phyloP scores from a whole-genome alignment of 1,140 invertebrate species.

The Drosophila repletoides region DNA sequence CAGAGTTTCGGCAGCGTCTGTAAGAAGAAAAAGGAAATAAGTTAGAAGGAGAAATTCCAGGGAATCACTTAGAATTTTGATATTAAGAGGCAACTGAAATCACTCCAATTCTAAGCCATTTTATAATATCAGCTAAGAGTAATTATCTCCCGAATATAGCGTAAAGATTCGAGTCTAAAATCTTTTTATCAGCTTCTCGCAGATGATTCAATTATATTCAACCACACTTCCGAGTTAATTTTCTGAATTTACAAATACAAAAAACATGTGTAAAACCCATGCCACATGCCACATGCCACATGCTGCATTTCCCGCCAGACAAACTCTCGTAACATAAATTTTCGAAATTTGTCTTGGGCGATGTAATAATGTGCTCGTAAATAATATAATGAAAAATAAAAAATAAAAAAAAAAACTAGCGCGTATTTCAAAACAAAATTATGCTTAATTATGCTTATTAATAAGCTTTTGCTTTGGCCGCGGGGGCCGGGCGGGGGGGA shows the following conservation, averaged over 20 bases:
- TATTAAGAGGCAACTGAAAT: too few relatives aligned
- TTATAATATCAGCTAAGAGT: too few relatives aligned
- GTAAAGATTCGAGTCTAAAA: not conserved
- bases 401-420: too few relatives aligned
- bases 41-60: not conserved
- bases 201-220: slow-evolving; percentile 17
- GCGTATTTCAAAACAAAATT: slow-evolving; percentile 67
- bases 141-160: too few relatives aligned
- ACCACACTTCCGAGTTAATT: slow-evolving; percentile 21
- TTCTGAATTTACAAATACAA: slow-evolving; percentile 1
- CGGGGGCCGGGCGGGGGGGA: not conserved
- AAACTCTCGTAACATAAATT: slow-evolving; percentile 49
- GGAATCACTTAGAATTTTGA: too few relatives aligned
- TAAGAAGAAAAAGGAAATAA: slow-evolving; percentile 2
- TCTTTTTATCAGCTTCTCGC: slow-evolving; percentile 6
- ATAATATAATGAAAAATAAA: slow-evolving; percentile 61
- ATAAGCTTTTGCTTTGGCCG: slow-evolving; percentile 43
- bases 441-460: slow-evolving; percentile 76
- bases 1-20: slow-evolving; percentile 31
- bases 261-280: slow-evolving; percentile 22
- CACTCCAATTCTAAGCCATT: too few relatives aligned
- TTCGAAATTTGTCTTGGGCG: slow-evolving; percentile 42
- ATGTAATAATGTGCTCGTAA: slow-evolving; percentile 51
- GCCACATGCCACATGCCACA: not conserved
- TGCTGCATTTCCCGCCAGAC: not conserved